Evolutionary conservation across 2,113 vertebrate species (phyloP).

Genomic region (Cranoglanis bouderius): DNA sequence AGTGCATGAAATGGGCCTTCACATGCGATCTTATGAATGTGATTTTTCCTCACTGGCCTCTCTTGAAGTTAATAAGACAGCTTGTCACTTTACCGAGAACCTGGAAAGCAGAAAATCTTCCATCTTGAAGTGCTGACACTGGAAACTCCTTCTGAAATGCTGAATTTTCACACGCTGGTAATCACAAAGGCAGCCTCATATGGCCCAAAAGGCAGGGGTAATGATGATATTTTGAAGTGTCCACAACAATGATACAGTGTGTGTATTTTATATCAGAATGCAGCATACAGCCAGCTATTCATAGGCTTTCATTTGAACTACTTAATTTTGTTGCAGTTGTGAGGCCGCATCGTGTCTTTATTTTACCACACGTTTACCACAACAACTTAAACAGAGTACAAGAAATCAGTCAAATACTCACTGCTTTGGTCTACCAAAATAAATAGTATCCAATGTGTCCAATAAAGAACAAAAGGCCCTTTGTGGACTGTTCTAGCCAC

Average conservation of each 20-base stretch:
- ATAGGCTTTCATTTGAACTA: neutral
- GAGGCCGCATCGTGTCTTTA: neutral
- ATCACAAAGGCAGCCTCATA: neutral
- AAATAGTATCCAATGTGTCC: neutral
- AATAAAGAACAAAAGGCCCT: conserved; percentile 17
- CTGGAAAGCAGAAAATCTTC: neutral
- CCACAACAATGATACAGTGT: neutral
- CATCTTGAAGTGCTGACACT: neutral
- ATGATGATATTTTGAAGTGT: neutral
- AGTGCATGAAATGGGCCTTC: neutral
- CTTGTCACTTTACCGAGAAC: neutral
- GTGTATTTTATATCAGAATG: neutral
- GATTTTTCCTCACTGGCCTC: neutral
- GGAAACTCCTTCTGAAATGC: neutral
- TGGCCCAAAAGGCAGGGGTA: neutral
- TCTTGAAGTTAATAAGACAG: neutral
- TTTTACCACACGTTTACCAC: neutral
- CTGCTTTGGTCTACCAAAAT: neutral
- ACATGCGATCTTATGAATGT: neutral
- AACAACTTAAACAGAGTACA: neutral
- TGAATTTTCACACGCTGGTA: neutral
- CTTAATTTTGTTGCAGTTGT: too few species aligned
- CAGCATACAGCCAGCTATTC: neutral
- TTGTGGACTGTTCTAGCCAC: conserved; percentile 2
- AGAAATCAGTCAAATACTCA: neutral